phyloP scores from a whole-genome alignment of 1,140 invertebrate genomes.

The Anastrepha ludens region DNA sequence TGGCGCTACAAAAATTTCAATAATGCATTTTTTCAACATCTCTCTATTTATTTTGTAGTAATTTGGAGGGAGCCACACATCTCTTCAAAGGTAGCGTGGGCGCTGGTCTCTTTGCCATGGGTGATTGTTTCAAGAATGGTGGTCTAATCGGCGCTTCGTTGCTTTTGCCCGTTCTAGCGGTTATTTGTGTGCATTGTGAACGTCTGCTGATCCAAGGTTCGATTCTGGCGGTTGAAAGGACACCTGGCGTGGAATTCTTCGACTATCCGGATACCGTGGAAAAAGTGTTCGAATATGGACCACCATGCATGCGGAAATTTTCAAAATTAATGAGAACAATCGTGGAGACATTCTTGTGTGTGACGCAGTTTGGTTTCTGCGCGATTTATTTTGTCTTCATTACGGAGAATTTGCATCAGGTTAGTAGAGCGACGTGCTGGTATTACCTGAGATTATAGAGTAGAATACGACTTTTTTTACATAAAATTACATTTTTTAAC shows the following conservation, averaged over 20 bases:
- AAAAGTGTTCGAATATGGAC: conserved; percentile 84
- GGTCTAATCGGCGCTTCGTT: conserved; percentile 81
- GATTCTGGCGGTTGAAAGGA: conserved; percentile 63
- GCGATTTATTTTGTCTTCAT: conserved; percentile 96
- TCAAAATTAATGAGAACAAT: conserved; percentile 79
- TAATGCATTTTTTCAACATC: background rate
- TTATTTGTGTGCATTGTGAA: conserved; percentile 84
- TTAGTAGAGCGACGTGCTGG: conserved; percentile 64
- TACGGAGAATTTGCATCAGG: conserved; percentile 86
- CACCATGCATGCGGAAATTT: conserved; percentile 77
- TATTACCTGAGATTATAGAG: too few species aligned
- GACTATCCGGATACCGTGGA: conserved; percentile 89
- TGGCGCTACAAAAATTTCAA: background rate
- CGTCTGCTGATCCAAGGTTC: conserved; percentile 76
- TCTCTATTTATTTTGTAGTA: conserved; percentile 70
- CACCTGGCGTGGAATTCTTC: conserved; percentile 67
- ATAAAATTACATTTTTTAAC: too few species aligned
- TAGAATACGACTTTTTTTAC: too few species aligned
- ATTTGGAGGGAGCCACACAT: conserved; percentile 80
- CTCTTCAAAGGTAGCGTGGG: conserved; percentile 81
- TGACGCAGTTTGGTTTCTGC: conserved; percentile 97
- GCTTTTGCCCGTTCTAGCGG: conserved; percentile 80
- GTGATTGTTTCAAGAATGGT: conserved; percentile 84
- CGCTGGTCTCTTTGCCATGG: conserved; percentile 85
- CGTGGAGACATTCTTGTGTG: conserved; percentile 87